These are phyloP conservation scores for Anastrepha obliqua DNA, from an alignment of 1,140 invertebrate genomes.

Conservation along the genomic window DNA sequence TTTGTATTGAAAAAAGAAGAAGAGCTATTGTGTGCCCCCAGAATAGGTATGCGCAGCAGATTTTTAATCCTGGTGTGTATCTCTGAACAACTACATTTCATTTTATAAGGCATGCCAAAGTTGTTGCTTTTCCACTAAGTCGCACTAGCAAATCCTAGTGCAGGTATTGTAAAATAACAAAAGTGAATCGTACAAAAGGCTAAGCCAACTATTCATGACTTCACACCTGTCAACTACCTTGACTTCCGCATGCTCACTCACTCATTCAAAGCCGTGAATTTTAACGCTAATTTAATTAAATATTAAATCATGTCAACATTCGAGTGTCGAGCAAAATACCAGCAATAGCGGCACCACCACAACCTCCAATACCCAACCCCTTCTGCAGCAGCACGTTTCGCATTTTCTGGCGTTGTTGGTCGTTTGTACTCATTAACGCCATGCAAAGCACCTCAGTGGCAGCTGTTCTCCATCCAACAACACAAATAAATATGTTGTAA, in stretches of 20 bases:
- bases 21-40: no score
- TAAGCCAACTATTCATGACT: not conserved
- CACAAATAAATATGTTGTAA: not conserved
- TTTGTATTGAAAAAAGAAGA: no score
- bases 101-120: no score
- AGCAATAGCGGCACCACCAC: not conserved
- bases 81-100: no score
- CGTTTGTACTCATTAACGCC: conserved; percentile 10
- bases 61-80: no score
- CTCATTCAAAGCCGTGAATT: not conserved
- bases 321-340: not conserved
- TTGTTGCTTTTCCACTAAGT: no score
- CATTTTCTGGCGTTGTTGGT: not conserved
- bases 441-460: not conserved
- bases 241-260: not conserved
- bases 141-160: no score
- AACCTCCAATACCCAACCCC: not conserved
- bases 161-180: no score
- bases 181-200: no score
- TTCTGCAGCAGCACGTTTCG: not conserved
- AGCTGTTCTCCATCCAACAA: not conserved
- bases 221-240: not conserved
- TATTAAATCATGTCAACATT: not conserved
- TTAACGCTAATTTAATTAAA: conserved; percentile 16
- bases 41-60: no score